Percentiles rank a stretch among this genome's conserved stretches.
Evolutionary conservation across 2,888 invertebrate species (phyloP).

Genomic region (Boloria euphrosyne): DNA sequence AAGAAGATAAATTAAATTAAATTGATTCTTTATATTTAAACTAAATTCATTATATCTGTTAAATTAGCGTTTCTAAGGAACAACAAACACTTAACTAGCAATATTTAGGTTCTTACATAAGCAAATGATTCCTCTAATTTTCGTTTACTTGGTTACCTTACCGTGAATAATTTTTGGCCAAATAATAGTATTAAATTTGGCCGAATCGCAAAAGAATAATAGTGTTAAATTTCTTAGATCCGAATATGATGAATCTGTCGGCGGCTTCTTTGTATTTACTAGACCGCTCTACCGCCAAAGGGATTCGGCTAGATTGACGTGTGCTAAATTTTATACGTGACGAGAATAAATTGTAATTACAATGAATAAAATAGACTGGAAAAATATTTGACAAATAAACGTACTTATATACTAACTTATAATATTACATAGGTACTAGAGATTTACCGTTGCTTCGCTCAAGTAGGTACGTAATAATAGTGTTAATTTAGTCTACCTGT

Average conservation of each 20-base stretch:
- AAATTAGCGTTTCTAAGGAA: no score
- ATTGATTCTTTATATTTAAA: no score
- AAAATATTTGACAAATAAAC: neutral
- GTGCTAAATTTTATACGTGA: slow-evolving; percentile 34
- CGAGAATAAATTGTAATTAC: slow-evolving; percentile 6
- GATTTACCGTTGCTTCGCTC: no score
- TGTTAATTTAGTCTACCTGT: no score
- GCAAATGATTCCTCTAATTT: neutral
- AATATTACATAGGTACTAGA: no score
- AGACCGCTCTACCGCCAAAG: slow-evolving; percentile 42
- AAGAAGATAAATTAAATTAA: no score
- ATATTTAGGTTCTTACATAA: no score
- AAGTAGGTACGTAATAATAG: no score
- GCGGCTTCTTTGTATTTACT: slow-evolving; percentile 56
- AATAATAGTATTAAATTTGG: slow-evolving; percentile 71
- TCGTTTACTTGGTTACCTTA: slow-evolving; percentile 41
- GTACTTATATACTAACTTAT: neutral
- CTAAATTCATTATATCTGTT: no score
- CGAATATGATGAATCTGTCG: slow-evolving; percentile 74
- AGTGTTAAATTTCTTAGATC: slow-evolving; percentile 77
- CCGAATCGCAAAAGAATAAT: slow-evolving; percentile 64
- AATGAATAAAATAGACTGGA: neutral
- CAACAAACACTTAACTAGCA: no score
- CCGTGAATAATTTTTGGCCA: slow-evolving; percentile 55
- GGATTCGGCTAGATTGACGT: slow-evolving; percentile 24